Evolutionary conservation across 2,113 vertebrate genomes (phyloP), one percentile per base, ranked within the genome.

Genomic region (Hippolais icterina): DNA sequence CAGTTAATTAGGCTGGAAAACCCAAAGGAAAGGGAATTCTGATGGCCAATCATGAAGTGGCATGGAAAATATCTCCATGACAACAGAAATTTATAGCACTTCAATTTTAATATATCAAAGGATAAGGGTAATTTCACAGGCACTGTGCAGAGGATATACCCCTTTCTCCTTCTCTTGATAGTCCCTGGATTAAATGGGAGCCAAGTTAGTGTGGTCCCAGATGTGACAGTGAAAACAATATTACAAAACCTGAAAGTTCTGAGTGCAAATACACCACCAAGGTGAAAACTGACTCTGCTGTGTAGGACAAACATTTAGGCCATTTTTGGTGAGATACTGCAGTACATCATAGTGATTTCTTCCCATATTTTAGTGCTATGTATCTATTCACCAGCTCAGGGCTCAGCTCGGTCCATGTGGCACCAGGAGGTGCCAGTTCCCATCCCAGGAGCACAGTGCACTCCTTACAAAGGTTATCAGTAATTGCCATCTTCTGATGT

Each of bases 1-100:
- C 94, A 95, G 96, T 96, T 97, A 98, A 98, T 98, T 98, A 98
- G 97, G 72, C 95, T 96, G 96, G 96, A 97, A 97, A 96, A 96
- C 97, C 97, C 97, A 91, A 95, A 97, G 98, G 97, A 95, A 97
- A 97, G 94, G 92, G 97, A 96, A 96, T 97, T 97, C 69, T 81
- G 70, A 87, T 27, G 63, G 66, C 97, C 97, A 97, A 93, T 97
- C n/a, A 0, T 52, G 19, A 77, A 93, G 70, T 42, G 42, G 94
- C 96, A 95, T 93, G 97, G 95, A 95, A 90, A 95, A 69, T 33
- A 91, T 98, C 87, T 66, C 97, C 96, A 98, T 98, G 98, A 94
- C 97, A 97, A 98, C 98, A 80, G 64, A 91, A 97, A 97, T 97
- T 96, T 97, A 97, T 94, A 95, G 94, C 96, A 80, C 69, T 96